phyloP scores from a whole-genome alignment of 2,113 vertebrate genomes.

The Macquaria ambigua region DNA sequence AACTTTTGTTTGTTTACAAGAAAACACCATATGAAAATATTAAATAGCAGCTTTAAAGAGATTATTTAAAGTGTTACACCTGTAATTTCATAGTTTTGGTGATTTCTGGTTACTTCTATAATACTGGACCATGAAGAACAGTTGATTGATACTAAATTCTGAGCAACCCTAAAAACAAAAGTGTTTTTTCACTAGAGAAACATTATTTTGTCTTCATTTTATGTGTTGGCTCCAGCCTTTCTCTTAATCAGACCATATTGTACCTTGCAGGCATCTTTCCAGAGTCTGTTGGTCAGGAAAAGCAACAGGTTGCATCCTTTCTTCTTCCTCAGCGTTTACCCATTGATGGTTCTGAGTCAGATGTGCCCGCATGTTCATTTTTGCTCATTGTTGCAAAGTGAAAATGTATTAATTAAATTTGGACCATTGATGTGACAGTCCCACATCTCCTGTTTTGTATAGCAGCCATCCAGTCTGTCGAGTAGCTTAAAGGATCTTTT shows the following conservation, averaged over 20 bases:
- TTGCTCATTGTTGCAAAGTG: constrained; percentile 19
- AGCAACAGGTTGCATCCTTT: neutral
- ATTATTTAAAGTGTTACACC: neutral
- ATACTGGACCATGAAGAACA: neutral
- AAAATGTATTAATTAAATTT: constrained; percentile 40
- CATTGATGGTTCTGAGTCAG: neutral
- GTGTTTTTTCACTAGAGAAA: neutral
- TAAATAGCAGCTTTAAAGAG: neutral
- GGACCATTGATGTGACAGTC: neutral
- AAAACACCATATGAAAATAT: neutral
- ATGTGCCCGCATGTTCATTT: neutral
- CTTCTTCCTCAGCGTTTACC: constrained; percentile 1
- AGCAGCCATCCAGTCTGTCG: constrained; percentile 22
- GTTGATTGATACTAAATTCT: neutral
- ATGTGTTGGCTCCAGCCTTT: neutral
- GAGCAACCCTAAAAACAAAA: neutral
- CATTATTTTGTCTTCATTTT: neutral
- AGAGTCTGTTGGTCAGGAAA: neutral
- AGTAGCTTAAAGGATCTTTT: constrained; percentile 25
- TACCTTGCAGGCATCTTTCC: constrained; percentile 4
- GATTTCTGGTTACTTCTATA: neutral
- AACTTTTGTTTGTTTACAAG: neutral
- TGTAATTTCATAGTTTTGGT: neutral
- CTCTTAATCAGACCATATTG: neutral
- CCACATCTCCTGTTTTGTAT: constrained; percentile 10